phyloP scores from a whole-genome alignment of 2,113 vertebrate genomes.

The Eolophus roseicapilla region DNA sequence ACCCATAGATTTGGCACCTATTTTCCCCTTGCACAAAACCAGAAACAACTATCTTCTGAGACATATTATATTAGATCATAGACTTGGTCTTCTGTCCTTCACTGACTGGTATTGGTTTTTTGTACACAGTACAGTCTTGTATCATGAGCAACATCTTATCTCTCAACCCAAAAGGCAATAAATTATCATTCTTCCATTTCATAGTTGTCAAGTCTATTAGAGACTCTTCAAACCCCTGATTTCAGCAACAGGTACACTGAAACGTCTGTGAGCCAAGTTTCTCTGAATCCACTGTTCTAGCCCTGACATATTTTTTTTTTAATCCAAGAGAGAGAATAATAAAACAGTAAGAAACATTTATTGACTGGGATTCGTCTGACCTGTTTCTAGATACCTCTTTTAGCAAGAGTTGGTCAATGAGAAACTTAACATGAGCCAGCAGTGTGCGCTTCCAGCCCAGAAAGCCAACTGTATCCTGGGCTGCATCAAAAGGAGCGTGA shows the following conservation, averaged over 20 bases:
- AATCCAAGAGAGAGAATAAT: background rate
- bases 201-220: background rate
- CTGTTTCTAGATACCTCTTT: background rate
- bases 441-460: no score
- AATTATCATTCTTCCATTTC: background rate
- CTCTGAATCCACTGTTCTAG: background rate
- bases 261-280: background rate
- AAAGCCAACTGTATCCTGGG: no score
- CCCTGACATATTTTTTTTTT: background rate
- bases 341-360: background rate
- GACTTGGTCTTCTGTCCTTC: background rate
- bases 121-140: background rate
- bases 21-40: background rate
- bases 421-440: no score
- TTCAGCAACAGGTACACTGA: background rate
- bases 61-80: background rate
- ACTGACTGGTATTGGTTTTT: background rate
- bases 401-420: background rate
- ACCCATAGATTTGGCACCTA: background rate
- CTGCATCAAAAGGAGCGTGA: no score
- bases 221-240: background rate
- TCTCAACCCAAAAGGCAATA: background rate
- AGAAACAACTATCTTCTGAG: background rate
- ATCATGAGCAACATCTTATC: background rate
- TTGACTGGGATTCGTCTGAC: background rate